Base-by-base conservation (phyloP, 2,888 invertebrate species). In the Pseudococcus longispinus region DNA sequence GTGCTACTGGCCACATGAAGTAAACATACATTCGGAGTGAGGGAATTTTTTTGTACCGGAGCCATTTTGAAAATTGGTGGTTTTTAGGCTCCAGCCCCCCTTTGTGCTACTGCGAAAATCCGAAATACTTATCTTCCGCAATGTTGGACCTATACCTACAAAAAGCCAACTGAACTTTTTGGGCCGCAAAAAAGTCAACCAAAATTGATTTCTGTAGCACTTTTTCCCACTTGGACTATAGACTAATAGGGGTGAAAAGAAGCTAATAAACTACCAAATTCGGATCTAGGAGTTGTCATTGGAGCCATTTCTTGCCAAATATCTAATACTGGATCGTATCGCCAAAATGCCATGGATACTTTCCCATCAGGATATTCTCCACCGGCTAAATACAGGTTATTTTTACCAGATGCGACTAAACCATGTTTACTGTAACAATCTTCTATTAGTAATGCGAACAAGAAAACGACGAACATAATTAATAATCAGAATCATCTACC, bases 331-430 rank as follows among this genome's bases (percentile, higher is more conserved):
- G 92, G 91, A 88, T 92, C 92, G 89, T 91, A 92, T 46, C 91
- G 89, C 91, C 91, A 92, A 88, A 92, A 90, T 87, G 91, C 90
- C 42, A 90, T 89, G 74, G 91, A 91, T 29, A 91, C 91, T 46
- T 91, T 91, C 3, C 92, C 92, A 90, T 92, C 92, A n/a, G 92
- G 92, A 88, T 91, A 92, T 89, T 92, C 92, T 29, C 92, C 92
- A 44, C 92, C 92, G 88, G 91, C 91, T 88, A 92, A 89, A 88
- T 91, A 92, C 26, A 92, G 88, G 46, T 90, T 90, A 88, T 91
- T 91, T 83, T 90, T 90, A 85, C 92, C 92, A 88, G 91, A 91
- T 15, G 91, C 91, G 42, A 92, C 92, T 84, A 92, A 89, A 13
- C 92, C 92, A 90, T 92, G 92, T 89, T 92, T 92, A 89, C 92